These are phyloP conservation scores for Peucedramus taeniatus DNA, from an alignment of 2,113 vertebrate species.

Conservation along the genomic window DNA sequence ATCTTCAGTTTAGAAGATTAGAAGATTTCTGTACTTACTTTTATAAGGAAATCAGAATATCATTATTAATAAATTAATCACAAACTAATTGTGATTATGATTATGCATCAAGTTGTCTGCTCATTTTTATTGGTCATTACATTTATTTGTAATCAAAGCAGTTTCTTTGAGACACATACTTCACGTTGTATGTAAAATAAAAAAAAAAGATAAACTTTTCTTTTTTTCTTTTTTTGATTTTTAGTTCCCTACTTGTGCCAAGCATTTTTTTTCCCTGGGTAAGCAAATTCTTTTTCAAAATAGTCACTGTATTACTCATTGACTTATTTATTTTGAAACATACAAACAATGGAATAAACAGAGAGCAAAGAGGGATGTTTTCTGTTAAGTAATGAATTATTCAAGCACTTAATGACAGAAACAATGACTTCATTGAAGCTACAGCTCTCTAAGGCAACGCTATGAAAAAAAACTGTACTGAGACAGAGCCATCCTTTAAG, in stretches of 20 bases:
- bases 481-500: conserved; percentile 34
- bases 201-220: not conserved
- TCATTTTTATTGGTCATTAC: not conserved
- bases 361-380: conserved; percentile 26
- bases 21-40: not conserved
- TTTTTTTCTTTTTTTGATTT: not conserved
- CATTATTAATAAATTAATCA: conserved; percentile 23
- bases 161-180: not conserved
- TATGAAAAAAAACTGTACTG: not conserved
- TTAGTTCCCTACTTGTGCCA: not conserved
- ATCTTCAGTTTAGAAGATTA: not conserved
- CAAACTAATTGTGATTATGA: not conserved
- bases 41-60: not conserved
- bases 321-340: conserved; percentile 13
- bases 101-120: not conserved
- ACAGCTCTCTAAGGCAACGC: not conserved
- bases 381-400: conserved; percentile 60
- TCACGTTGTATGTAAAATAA: not conserved
- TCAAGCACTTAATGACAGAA: conserved; percentile 36
- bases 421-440: conserved; percentile 45
- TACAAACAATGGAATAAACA: not conserved
- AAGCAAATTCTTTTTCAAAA: not conserved
- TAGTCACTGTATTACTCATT: not conserved
- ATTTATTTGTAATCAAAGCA: conserved; percentile 32
- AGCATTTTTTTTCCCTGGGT: not conserved